phyloP scores from a whole-genome alignment of 2,888 invertebrate species.

The Furcula furcula region DNA sequence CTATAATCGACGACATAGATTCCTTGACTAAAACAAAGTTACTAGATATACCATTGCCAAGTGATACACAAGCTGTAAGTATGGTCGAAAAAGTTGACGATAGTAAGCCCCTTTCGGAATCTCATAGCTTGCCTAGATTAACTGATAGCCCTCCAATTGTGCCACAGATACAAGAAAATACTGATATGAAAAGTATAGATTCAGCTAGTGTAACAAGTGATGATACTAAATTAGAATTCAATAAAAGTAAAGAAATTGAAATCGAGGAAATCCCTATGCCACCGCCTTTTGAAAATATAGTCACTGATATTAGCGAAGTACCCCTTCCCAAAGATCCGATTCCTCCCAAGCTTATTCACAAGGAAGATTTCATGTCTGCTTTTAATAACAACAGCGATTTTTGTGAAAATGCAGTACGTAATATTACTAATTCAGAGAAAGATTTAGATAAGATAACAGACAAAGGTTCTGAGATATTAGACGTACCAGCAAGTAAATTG shows the following conservation, averaged over 20 bases:
- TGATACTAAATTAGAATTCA: conserved; percentile 41
- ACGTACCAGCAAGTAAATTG: conserved; percentile 51
- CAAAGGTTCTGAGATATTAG: conserved; percentile 53
- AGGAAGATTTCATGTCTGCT: conserved; percentile 23
- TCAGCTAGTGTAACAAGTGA: conserved; percentile 28
- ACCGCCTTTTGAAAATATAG: conserved; percentile 57
- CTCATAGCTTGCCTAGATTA: conserved; percentile 84
- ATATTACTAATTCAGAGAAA: conserved; percentile 83
- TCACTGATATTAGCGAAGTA: conserved; percentile 69
- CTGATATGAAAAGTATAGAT: conserved; percentile 33
- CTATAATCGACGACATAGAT: conserved; percentile 38
- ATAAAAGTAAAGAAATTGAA: conserved; percentile 52
- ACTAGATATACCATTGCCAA: conserved; percentile 65
- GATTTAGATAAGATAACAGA: conserved; percentile 48
- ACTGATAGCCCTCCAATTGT: conserved; percentile 83
- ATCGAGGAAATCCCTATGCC: conserved; percentile 71
- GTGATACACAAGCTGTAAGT: conserved; percentile 46
- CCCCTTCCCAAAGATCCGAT: conserved; percentile 40
- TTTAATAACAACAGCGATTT: conserved; percentile 53
- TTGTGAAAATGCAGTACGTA: conserved; percentile 91
- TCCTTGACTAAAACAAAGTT: conserved; percentile 55
- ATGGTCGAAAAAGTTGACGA: conserved; percentile 52
- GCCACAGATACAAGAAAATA: conserved; percentile 38
- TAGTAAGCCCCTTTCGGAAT: conserved; percentile 63
- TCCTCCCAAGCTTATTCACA: conserved; percentile 22